Base-by-base conservation (phyloP, 2,113 vertebrate genomes). In the Charadrius vociferus region DNA sequence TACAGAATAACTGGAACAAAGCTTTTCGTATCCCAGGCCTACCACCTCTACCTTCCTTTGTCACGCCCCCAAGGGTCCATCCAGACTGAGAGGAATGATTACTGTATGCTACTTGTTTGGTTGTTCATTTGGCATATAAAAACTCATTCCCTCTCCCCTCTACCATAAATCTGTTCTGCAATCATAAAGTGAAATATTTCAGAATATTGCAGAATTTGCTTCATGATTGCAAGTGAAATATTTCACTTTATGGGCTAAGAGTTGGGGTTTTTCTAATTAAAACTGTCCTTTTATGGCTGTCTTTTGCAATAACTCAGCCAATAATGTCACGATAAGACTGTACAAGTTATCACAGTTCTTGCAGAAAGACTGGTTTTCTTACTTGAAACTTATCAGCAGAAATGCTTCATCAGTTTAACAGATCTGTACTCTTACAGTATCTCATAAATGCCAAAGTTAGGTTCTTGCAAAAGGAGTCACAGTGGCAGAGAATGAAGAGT, bases 261-360 rank as follows among this genome's bases (percentile, higher is more conserved):
- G 1, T 21, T 65, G 1, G 1, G 1, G 1, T 0, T 6, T 30
- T 41, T n/a, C 29, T 24, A 56, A 26, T 52, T 56, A 63, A 67
- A 80, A 12, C 8, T 53, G 14, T 67, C 8, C 12, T 66, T 81
- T 70, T 39, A 73, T 13, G 22, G 12, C 2, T 59, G 6, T 61
- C 14, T 73, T 62, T 72, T 89, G 20, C 67, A 65, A 29, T 17
- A 73, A 52, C 6, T 23, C 72, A 65, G 23, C 9, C 26, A 62
- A 68, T 34, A 86, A 55, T 72, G 4, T 43, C 47, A 43, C 4
- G 34, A 10, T 37, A 67, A n/a, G 39, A n/a, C 29, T 62, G 20
- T 65, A 56, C 7, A 45, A 61, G 6, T 53, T 30, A 58, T 11
- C 15, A 58, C 3, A 43, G 24, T 56, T 68, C 39, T 88, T 52